A percentile compares a stretch with the other conserved stretches of the same genome.
Conservation (phyloP, 2,888 invertebrate species). For the Neoitamus cyanurus region DNA sequence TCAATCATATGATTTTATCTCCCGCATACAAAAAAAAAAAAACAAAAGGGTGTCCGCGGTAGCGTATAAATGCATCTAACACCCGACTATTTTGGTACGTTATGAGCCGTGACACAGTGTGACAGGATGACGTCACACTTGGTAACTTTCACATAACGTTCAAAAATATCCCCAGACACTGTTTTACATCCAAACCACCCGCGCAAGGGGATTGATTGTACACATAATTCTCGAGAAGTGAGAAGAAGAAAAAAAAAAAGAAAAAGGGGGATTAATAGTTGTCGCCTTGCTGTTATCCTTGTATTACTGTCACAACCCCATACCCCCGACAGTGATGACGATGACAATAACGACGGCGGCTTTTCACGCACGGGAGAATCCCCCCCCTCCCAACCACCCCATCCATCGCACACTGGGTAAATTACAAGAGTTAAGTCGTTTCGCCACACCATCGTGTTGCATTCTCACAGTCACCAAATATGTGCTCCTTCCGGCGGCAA, state of each 20-base stretch:
- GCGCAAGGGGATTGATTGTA: no score
- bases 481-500: no score
- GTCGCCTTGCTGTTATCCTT: not conserved
- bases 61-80: conserved; percentile 2
- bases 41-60: not conserved
- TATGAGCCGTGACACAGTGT: not conserved
- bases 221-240: no score
- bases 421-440: not conserved
- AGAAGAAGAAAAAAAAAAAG: no score
- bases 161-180: not conserved
- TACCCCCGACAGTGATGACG: not conserved
- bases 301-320: not conserved
- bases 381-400: not conserved
- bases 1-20: no score
- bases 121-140: conserved; percentile 29
- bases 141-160: conserved; percentile 34
- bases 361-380: not conserved
- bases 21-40: no score
- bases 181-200: no score
- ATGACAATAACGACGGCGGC: not conserved
- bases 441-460: not conserved
- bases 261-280: not conserved
- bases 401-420: not conserved
- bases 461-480: not conserved
- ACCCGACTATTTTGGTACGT: conserved; percentile 2